Evolutionary conservation across 1,140 invertebrate genomes (phyloP).

Genomic region (Diorhabda elongata): DNA sequence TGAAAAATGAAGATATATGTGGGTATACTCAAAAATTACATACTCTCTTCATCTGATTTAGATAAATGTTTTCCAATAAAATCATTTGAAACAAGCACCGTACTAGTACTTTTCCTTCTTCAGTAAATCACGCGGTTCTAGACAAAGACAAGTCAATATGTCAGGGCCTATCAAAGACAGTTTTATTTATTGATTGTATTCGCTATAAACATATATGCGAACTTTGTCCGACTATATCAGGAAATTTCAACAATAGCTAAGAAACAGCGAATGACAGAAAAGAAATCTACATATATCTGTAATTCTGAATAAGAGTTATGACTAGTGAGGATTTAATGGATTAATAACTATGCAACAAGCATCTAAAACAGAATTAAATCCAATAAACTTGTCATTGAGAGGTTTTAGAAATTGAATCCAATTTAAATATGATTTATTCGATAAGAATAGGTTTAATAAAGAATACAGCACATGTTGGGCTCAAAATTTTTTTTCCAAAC

Average conservation of each 20-base stretch:
- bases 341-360: no score
- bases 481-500: no score
- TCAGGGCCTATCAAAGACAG: constrained; percentile 9
- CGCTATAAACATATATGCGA: constrained; percentile 9
- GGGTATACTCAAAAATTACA: no score
- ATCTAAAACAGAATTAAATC: no score
- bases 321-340: background rate
- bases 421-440: no score
- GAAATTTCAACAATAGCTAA: background rate
- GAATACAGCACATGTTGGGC: no score
- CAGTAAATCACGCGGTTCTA: constrained; percentile 10
- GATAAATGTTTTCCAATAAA: background rate
- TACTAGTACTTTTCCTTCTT: background rate
- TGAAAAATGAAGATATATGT: no score
- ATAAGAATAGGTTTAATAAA: no score
- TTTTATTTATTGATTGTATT: constrained; percentile 12
- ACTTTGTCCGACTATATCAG: constrained; percentile 2
- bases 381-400: no score
- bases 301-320: background rate
- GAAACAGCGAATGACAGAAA: constrained; percentile 2
- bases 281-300: background rate
- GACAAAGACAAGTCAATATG: constrained; percentile 15
- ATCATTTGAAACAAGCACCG: background rate
- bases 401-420: no score
- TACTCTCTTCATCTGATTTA: no score